Percentiles rank a stretch among this genome's conserved stretches.
These are phyloP conservation scores for Chrysopa pallens DNA, from an alignment of 1,140 invertebrate species.

Conservation along the genomic window DNA sequence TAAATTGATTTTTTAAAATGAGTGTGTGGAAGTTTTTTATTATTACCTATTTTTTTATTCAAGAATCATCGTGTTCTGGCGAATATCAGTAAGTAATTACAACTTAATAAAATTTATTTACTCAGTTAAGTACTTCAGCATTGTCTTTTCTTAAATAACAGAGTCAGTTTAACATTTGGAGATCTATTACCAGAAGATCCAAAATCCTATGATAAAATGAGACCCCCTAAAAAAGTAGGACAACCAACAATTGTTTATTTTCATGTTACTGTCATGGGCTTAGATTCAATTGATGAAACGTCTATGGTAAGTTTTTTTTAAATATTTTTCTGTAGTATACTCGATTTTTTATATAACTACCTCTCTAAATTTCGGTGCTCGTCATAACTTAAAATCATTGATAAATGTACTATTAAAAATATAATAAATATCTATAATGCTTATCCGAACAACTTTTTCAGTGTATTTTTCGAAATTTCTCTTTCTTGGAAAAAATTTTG, in stretches of 20 bases:
- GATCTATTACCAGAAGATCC: constrained; percentile 73
- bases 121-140: too few relatives aligned
- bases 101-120: too few relatives aligned
- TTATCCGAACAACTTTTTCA: too few relatives aligned
- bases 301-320: constrained; percentile 61
- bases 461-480: too few relatives aligned
- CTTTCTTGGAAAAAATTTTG: too few relatives aligned
- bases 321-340: neutral
- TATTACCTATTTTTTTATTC: too few relatives aligned
- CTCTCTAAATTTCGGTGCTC: neutral
- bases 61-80: too few relatives aligned
- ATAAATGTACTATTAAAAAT: neutral
- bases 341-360: neutral
- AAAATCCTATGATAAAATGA: constrained; percentile 76
- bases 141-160: constrained; percentile 11
- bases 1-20: too few relatives aligned
- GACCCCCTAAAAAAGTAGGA: constrained; percentile 72
- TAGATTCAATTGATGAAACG: constrained; percentile 82
- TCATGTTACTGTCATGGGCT: constrained; percentile 82
- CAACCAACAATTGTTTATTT: constrained; percentile 73
- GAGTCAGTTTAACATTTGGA: constrained; percentile 56
- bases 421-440: too few relatives aligned
- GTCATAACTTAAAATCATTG: neutral
- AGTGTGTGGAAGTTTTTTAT: too few relatives aligned
- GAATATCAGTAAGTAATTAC: too few relatives aligned